Evolutionary conservation across 1,140 invertebrate species (phyloP), one percentile per base, ranked within the genome.

Genomic region (Camponotus vicinus): DNA sequence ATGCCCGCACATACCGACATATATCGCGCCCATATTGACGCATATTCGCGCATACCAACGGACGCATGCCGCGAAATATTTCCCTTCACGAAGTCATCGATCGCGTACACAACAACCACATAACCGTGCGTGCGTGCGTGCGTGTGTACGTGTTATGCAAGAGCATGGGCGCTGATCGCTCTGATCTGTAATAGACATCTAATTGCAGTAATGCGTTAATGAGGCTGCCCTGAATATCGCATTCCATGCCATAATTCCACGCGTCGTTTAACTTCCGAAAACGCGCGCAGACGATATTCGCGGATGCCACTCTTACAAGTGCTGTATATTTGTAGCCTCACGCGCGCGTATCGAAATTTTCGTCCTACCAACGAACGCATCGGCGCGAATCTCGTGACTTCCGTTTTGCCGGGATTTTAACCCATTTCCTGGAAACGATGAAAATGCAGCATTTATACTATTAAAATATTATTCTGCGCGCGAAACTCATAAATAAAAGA

Each of bases 191-290:
- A 88, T 85, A 90, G 89, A 90, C 88, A 80, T 90, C 89, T 88
- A 88, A 90, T 90, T 90, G 89, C 88, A 67, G 45, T 88, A 90
- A 90, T 90, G 85, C 88, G 61, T 73, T 89, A 89, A 90, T 70
- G 75, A 89, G 88, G 88, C 88, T 66, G 77, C 88, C 37, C 49
- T 32, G 66, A 59, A 89, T 83, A 83, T 89, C 88, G 49, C 88
- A 86, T 89, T 89, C 88, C 88, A 34, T 34, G 61, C 15, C 59
- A 73, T 84, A 89, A 89, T 89, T 86, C 88, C 88, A 40, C 9
- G 85, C 88, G 64, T 82, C 88, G 88, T 89, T 89, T 86, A 89
- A 86, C 84, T 80, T 49, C 64, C 88, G 88, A 89, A 89, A 89
- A 89, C 77, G 73, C 32, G 66, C 84, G 49, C n/a, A 3, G 59